phyloP scores from a whole-genome alignment of 2,888 invertebrate genomes.

The Stratiomys singularior region DNA sequence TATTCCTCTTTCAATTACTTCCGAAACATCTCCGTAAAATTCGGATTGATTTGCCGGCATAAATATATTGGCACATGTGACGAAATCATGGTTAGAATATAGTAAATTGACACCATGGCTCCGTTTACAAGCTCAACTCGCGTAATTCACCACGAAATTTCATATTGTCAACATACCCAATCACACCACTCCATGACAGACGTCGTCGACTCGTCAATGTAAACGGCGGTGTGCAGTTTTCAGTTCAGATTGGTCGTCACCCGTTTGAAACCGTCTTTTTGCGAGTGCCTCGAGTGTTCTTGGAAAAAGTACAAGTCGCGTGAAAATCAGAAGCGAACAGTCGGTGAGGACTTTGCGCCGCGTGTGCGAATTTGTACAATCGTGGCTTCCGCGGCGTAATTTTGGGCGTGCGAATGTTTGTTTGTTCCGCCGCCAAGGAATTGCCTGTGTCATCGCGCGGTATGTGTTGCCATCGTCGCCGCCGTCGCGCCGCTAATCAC shows the following conservation, averaged over 20 bases:
- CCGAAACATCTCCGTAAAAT: no score
- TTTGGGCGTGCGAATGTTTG: not conserved
- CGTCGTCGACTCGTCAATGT: not conserved
- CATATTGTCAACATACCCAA: not conserved
- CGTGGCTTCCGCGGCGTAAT: not conserved
- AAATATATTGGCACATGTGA: no score
- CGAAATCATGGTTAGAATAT: no score
- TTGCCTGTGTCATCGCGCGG: constrained; percentile 18
- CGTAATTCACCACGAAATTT: not conserved
- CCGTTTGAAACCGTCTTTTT: not conserved
- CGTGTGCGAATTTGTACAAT: not conserved
- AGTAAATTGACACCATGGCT: not conserved
- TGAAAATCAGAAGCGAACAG: not conserved
- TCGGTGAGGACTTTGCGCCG: not conserved
- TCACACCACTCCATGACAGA: not conserved
- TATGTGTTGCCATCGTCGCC: constrained; percentile 18
- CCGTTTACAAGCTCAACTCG: not conserved
- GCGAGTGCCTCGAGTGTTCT: not conserved
- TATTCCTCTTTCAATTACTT: no score
- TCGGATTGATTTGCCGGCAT: no score
- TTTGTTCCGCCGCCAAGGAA: constrained; percentile 16
- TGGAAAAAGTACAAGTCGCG: not conserved
- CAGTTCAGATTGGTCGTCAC: constrained; percentile 2
- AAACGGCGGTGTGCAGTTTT: not conserved
- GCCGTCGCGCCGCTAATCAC: constrained; percentile 7